Evolutionary conservation across 2,888 invertebrate species (phyloP), one percentile per base, ranked within the genome.

Genomic region (Drosophila subsilvestris): DNA sequence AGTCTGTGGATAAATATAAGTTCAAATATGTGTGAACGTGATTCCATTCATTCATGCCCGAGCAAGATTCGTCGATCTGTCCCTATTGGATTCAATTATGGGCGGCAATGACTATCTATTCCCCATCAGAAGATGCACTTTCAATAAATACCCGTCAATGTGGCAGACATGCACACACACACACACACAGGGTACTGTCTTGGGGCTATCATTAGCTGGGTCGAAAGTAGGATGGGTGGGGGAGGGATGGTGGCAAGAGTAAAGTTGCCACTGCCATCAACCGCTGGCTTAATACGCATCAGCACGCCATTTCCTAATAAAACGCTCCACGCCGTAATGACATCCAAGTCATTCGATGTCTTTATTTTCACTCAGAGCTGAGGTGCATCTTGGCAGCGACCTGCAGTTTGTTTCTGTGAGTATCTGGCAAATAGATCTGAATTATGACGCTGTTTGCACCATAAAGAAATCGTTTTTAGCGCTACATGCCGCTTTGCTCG

Each of bases 361-460:
- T 83, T 83, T 75, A 85, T 84, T 81, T 83, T 37, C 53, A 54
- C 50, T 56, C 17, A 18, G 47, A 60, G 42, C 22, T 51, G 37
- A 53, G 53, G 18, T 20, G 12, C 20, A 18, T 18, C 18, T 20
- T 37, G 32, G 56, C 50, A 54, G 65, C 58, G 54, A 76, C 44
- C 51, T 72, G 71, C 75, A 73, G 80, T 71, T 75, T 75, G 70
- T 67, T 78, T 69, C 71, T 53, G 69, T 74, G 76, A 78, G 77
- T 89, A 90, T 90, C 89, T 87, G 74, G 78, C 89, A 90, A 90
- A 90, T 90, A 89, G 89, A 90, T 90, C 89, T 85, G 90, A 90
- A 82, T 88, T 90, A 90, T 90, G 86, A 90, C 80, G 82, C 79
- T 77, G 80, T 84, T 88, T 80, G 76, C 68, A 76, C 85, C 78